Evolutionary conservation across 2,113 vertebrate genomes (phyloP).

Genomic region (Nycticryphes semicollaris): DNA sequence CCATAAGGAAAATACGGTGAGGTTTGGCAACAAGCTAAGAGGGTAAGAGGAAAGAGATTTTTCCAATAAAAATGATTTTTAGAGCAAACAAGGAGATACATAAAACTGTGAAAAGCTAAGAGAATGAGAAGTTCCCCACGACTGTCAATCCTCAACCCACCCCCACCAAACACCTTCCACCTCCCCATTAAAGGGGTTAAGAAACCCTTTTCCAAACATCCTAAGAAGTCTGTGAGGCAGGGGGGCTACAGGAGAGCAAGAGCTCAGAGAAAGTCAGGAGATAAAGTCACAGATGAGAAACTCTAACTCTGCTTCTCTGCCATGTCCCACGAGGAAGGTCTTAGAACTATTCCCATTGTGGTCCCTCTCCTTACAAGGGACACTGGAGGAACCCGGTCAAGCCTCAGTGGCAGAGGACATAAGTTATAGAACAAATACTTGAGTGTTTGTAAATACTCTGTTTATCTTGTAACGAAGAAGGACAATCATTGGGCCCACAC

Average conservation of each 20-base stretch:
- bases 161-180: background rate
- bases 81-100: background rate
- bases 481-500: background rate
- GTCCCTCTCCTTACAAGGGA: background rate
- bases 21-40: background rate
- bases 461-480: background rate
- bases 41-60: background rate
- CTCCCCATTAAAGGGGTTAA: background rate
- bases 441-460: background rate
- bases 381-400: background rate
- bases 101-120: background rate
- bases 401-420: background rate
- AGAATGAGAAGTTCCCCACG: background rate
- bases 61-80: background rate
- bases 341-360: background rate
- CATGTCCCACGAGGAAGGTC: background rate
- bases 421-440: background rate
- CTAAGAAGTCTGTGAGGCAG: background rate
- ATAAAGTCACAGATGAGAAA: background rate
- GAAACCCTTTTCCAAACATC: background rate
- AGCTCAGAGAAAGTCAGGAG: background rate
- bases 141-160: background rate
- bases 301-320: background rate
- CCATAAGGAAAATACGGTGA: background rate
- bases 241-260: background rate